phyloP scores from a whole-genome alignment of 2,888 invertebrate genomes.

The Polylopha cassiicola region DNA sequence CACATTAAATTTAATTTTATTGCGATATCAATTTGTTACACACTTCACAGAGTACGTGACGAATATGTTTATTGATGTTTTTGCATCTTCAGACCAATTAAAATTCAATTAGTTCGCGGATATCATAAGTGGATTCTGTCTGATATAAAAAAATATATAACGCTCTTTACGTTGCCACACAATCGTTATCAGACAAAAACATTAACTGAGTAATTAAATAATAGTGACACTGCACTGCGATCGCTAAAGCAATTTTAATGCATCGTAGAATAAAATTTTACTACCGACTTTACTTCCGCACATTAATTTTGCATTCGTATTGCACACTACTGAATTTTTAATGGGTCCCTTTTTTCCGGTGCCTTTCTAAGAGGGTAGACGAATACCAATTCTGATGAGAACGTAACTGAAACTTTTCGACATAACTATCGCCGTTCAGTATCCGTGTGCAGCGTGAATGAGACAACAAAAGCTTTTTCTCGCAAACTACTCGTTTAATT shows the following conservation, averaged over 20 bases:
- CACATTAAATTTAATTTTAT: slow-evolving; percentile 21
- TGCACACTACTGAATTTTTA: slow-evolving; percentile 19
- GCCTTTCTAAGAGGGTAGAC: slow-evolving; percentile 8
- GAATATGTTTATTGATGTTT: slow-evolving; percentile 12
- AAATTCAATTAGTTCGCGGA: too few relatives aligned
- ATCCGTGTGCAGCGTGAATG: background rate
- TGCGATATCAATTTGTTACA: slow-evolving; percentile 16
- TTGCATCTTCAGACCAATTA: too few relatives aligned
- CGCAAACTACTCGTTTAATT: background rate
- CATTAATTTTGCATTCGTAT: slow-evolving; percentile 12
- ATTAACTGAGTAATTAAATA: too few relatives aligned
- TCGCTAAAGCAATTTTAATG: slow-evolving; percentile 12
- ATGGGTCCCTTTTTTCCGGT: slow-evolving; percentile 15
- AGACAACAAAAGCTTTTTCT: slow-evolving; percentile 1
- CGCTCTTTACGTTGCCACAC: too few relatives aligned
- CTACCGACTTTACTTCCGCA: slow-evolving; percentile 9
- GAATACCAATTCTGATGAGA: slow-evolving; percentile 7
- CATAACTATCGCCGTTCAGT: background rate
- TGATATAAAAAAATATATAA: too few relatives aligned
- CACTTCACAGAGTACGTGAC: slow-evolving; percentile 2
- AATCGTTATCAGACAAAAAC: too few relatives aligned
- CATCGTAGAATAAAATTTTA: slow-evolving; percentile 9
- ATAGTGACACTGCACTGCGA: too few relatives aligned
- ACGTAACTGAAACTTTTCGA: background rate
- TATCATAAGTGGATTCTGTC: too few relatives aligned